These are phyloP conservation scores for Oikopleura dioica DNA, from an alignment of 23 tunicate species.

Conservation along the genomic window DNA sequence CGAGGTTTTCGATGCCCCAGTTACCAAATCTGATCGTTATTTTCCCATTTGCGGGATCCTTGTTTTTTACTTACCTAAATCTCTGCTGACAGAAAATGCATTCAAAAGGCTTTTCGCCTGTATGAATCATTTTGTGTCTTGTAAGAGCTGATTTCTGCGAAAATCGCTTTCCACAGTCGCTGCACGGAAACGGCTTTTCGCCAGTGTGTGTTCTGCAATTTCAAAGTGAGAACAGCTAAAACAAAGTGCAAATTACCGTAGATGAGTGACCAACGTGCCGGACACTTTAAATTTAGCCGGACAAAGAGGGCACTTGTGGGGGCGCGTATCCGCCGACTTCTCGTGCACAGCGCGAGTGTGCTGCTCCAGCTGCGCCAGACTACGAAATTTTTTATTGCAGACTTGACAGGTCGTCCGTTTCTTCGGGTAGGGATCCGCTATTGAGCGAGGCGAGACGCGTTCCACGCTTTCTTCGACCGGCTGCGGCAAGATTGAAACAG, in stretches of 20 bases:
- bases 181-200: background rate
- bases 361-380: too few relatives aligned
- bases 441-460: too few relatives aligned
- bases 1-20: too few relatives aligned
- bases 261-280: background rate
- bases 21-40: too few relatives aligned
- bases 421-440: too few relatives aligned
- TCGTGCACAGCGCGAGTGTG: too few relatives aligned
- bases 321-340: background rate
- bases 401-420: too few relatives aligned
- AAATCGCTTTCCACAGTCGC: background rate
- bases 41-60: too few relatives aligned
- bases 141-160: background rate
- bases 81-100: background rate
- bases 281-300: background rate
- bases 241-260: background rate
- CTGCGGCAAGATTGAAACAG: too few relatives aligned
- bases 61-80: background rate
- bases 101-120: background rate
- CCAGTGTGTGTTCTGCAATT: background rate
- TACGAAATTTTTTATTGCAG: too few relatives aligned
- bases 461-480: too few relatives aligned
- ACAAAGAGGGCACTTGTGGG: background rate
- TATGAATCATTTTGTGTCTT: background rate
- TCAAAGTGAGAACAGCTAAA: background rate